Conservation (phyloP, 2,797 vertebrate species). For the Liparis tanakae region DNA sequence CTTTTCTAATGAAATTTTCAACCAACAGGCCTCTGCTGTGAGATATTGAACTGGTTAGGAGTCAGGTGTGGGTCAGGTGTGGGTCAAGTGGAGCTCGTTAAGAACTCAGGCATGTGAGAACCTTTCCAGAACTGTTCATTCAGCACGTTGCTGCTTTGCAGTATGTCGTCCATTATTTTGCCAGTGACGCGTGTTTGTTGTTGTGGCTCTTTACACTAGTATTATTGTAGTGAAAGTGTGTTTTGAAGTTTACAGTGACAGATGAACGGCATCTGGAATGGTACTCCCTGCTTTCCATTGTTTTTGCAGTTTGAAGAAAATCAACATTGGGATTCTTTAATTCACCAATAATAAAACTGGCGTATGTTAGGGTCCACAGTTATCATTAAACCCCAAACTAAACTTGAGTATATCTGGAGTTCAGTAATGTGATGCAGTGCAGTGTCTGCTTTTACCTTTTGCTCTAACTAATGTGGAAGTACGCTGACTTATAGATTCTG, state of each 20-base stretch:
- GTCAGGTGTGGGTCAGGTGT: neutral
- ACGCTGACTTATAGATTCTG: neutral
- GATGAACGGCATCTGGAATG: neutral
- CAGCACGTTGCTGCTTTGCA: neutral
- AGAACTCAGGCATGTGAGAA: neutral
- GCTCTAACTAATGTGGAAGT: neutral
- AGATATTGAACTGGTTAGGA: constrained; percentile 2
- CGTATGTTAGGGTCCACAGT: neutral
- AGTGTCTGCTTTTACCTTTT: neutral
- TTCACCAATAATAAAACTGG: no score
- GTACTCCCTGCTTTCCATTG: neutral
- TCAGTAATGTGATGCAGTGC: neutral
- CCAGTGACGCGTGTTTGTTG: neutral
- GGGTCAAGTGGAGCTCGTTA: neutral
- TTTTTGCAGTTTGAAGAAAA: neutral
- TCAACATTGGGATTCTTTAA: neutral
- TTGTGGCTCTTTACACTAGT: neutral
- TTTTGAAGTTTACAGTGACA: no score
- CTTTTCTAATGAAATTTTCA: neutral
- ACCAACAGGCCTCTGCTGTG: neutral
- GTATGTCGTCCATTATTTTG: neutral
- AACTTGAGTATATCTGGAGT: neutral
- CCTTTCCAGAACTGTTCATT: no score
- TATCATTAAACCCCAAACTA: neutral
- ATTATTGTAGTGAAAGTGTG: no score